Base-by-base conservation (phyloP, 2,113 vertebrate genomes). In the Rhombomys opimus region DNA sequence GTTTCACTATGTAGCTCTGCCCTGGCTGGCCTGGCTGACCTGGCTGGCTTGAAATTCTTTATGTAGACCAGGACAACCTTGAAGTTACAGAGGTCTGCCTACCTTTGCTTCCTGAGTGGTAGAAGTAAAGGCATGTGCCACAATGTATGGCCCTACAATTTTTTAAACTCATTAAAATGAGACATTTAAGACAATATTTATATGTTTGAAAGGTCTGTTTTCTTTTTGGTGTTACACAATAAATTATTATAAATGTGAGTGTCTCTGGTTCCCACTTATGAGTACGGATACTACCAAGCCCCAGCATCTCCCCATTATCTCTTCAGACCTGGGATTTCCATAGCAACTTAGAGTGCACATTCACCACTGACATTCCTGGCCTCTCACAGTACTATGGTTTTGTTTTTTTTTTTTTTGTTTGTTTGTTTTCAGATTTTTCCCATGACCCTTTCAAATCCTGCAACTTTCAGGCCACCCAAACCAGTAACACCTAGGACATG, bases 171-270 rank as follows among this genome's bases (percentile, higher is more conserved):
- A 89, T 52, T 11, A 86, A 93, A 81, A 86, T 77, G 77, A 78
- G 38, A 96, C 81, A 63, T 78, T 81, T 89, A 63, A 81, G 88
- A 76, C 59, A 78, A 78, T 90, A 52, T 88, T 84, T 63, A 57
- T 30, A 72, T 73, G 46, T 67, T 86, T 88, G 46, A 12, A 70
- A 88, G 68, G 46, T 70, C 50, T 22, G 11, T 93, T 95, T 94
- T 95, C 89, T 93, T 92, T 90, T 95, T 57, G 54, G 18, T 76
- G 70, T 86, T 2, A 8, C 7, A 50, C 20, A 89, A 67, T 92
- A 87, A 94, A 46, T 82, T 52, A 91, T 25, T 72, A 27, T 82
- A 54, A 46, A 54, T 41, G 35, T 59, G 65, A 93, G 77, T 68
- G 50, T 89, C n/a, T 52, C 77, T 95, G n/a, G 13, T 35, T 89